Evolutionary conservation across 2,888 invertebrate genomes (phyloP).

Genomic region (Slavum lentiscoides): DNA sequence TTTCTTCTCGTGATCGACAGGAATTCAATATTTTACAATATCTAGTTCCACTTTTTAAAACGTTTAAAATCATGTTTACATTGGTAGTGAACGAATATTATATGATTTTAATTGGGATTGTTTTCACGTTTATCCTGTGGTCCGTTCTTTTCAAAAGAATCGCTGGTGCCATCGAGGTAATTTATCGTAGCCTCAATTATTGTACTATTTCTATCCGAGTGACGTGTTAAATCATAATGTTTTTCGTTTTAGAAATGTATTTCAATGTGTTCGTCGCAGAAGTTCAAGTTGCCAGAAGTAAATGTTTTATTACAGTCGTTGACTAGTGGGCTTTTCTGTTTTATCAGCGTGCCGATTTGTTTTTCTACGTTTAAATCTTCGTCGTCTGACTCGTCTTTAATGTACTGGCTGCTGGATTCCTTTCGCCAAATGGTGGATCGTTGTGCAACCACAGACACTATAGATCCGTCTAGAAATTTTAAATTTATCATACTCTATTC

Average conservation of each 20-base stretch:
- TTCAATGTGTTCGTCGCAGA: conserved; percentile 12
- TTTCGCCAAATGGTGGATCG: conserved; percentile 32
- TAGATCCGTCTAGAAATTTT: conserved; percentile 47
- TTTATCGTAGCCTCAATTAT: neutral
- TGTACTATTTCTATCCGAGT: neutral
- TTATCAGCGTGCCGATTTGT: conserved; percentile 47
- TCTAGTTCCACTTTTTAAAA: neutral
- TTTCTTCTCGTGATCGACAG: neutral
- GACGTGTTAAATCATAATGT: neutral
- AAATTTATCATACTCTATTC: conserved; percentile 48
- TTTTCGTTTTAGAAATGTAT: conserved; percentile 43
- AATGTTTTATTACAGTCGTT: conserved; percentile 24
- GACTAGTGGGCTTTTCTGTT: conserved; percentile 41
- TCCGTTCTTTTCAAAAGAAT: conserved; percentile 29
- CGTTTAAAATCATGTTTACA: conserved; percentile 1
- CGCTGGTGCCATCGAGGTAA: conserved; percentile 4
- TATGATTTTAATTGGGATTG: conserved; percentile 14
- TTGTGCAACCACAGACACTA: conserved; percentile 20
- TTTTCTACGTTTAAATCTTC: conserved; percentile 43
- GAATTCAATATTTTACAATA: neutral
- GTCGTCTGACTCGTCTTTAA: conserved; percentile 18
- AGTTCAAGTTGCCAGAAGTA: conserved; percentile 34
- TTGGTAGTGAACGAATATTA: conserved; percentile 1
- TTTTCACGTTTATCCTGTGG: conserved; percentile 19
- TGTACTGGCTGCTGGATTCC: conserved; percentile 39